Base-by-base conservation (phyloP, 2,113 vertebrate genomes). In the Brachypodius melanocephalos region DNA sequence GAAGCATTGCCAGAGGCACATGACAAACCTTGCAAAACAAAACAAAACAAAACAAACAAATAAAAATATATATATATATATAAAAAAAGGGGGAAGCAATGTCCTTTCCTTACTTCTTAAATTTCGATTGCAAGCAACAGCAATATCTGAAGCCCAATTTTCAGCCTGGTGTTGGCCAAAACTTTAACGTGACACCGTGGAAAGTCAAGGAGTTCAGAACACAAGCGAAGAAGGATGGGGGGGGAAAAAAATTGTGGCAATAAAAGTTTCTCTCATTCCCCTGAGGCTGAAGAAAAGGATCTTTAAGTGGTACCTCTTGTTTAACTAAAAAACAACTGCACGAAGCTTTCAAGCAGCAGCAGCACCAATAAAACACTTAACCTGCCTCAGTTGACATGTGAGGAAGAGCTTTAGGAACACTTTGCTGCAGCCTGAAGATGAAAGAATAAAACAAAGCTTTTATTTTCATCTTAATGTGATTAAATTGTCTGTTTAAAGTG, bases 401-500 rank as follows among this genome's bases (percentile, higher is more conserved):
- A 96, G 26, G 63, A 92, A 92, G 88, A 96, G 86, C 36, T 96
- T 97, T 17, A 95, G 89, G 46, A 95, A 96, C 77, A 93, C 75
- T 93, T 76, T 10, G 25, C 76, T 81, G 91, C 76, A 93, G 90
- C 48, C 34, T 66, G 78, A 55, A 94, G 57, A 84, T 38, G 67
- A 75, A 89, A 97, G 79, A 76, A 91, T 82, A 34, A 95, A 95
- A 72, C 90, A 95, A 95, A 89, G 61, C 75, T 89, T 79, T 91
- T 40, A 83, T 75, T 55, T 40, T 54, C 84, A 42, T 59, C 78
- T 57, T 78, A 51, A 65, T 36, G 24, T 0, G 15, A 90, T 42
- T 42, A 85, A 57, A 45, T 34, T 22, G 6, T 6, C 26, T 34
- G 22, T 67, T 42, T 46, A 31, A 89, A 74, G 78, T 8, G 54